Conservation (phyloP, 2,888 invertebrate genomes). For the Atethmia centrago region DNA sequence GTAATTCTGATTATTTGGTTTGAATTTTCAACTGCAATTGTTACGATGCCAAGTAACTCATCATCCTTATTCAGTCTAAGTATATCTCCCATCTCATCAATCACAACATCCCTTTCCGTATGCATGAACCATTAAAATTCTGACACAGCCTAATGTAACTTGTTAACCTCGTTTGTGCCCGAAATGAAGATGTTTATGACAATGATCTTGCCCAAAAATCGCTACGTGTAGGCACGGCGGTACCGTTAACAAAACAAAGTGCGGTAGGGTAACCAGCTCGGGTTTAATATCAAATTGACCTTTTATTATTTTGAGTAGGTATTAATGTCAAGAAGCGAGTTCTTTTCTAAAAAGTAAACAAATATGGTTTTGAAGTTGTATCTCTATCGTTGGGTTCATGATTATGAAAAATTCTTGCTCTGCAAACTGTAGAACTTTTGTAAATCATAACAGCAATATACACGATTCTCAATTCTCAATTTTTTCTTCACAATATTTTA, state of each 20-base stretch:
- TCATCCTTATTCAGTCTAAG: not conserved
- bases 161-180: constrained; percentile 64
- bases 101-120: constrained; percentile 28
- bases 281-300: constrained; percentile 24
- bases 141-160: constrained; percentile 61
- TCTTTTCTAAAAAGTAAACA: not conserved
- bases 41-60: not conserved
- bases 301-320: constrained; percentile 16
- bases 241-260: constrained; percentile 78
- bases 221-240: constrained; percentile 81
- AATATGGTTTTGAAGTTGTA: not conserved
- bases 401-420: not conserved
- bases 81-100: constrained; percentile 10
- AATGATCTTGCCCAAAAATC: constrained; percentile 73
- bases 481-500: too few species aligned
- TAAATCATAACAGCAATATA: not conserved
- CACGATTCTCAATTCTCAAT: too few species aligned
- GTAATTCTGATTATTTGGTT: not conserved
- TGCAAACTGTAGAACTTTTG: not conserved
- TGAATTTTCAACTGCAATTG: not conserved
- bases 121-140: constrained; percentile 56
- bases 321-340: not conserved
- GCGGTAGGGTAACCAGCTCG: constrained; percentile 37
- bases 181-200: constrained; percentile 74
- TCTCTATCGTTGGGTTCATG: not conserved